phyloP scores from a whole-genome alignment of 2,113 vertebrate species.

The Platanista minor region DNA sequence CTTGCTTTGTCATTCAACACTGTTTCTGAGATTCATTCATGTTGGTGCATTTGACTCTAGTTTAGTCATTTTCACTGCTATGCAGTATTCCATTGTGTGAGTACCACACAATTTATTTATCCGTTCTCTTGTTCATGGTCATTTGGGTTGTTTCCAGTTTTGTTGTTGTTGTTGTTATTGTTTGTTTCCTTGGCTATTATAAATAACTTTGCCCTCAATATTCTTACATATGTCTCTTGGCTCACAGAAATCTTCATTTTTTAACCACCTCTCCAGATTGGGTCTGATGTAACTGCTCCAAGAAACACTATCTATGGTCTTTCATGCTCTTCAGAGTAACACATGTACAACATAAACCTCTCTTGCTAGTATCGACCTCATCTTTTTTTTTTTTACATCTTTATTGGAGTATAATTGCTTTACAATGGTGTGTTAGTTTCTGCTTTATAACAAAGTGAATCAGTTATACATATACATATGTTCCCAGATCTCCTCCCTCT shows the following conservation, averaged over 20 bases:
- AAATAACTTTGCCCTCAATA: background rate
- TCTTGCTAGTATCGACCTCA: slow-evolving; percentile 22
- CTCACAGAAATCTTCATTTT: slow-evolving; percentile 22
- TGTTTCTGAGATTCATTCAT: slow-evolving; percentile 9
- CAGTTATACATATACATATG: no score
- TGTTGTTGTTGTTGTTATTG: background rate
- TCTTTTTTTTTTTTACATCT: no score
- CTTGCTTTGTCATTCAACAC: slow-evolving; percentile 2
- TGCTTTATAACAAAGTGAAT: no score
- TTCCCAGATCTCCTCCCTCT: no score
- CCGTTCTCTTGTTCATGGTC: background rate
- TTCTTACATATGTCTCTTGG: background rate
- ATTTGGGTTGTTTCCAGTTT: slow-evolving; percentile 21
- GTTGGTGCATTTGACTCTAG: background rate
- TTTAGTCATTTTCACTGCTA: slow-evolving; percentile 10
- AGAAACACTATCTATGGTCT: background rate
- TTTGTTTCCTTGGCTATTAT: slow-evolving; percentile 15
- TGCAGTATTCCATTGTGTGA: background rate
- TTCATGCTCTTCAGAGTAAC: background rate
- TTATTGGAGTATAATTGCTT: no score
- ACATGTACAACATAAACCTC: background rate
- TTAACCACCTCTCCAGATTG: background rate
- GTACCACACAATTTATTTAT: background rate
- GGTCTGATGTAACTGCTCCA: background rate
- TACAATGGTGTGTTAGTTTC: no score